Conservation (phyloP, 64 coral and sea anemone genomes). For the Pachyseris speciosa region DNA sequence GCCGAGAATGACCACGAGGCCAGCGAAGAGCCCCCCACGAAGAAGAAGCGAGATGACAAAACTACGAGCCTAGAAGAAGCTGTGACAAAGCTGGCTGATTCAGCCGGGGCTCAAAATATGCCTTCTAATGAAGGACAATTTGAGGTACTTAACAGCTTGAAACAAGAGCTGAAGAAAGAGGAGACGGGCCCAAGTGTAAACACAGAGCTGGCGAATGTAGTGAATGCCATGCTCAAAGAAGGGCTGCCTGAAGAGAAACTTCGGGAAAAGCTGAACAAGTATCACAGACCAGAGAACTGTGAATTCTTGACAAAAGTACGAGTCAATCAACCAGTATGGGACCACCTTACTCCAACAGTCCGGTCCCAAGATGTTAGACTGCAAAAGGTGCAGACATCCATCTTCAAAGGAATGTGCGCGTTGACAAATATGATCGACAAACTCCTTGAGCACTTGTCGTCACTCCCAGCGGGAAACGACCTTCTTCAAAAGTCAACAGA, state of each 20-base stretch:
- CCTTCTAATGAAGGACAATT: slow-evolving; percentile 39
- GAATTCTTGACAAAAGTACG: slow-evolving; percentile 13
- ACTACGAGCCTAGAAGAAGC: slow-evolving; percentile 23
- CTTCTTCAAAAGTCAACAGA: slow-evolving; percentile 27
- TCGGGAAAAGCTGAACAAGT: slow-evolving; percentile 13
- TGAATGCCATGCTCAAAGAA: slow-evolving; percentile 30
- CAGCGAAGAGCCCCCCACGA: slow-evolving; percentile 16
- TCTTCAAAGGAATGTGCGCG: slow-evolving; percentile 54
- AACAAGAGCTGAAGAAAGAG: slow-evolving; percentile 54
- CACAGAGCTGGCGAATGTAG: slow-evolving; percentile 37
- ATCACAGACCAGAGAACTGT: not conserved
- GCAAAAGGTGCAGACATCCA: slow-evolving; percentile 32
- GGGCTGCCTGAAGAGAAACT: slow-evolving; percentile 36
- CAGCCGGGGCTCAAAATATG: not conserved
- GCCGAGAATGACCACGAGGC: not conserved
- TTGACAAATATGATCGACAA: slow-evolving; percentile 28
- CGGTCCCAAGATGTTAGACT: slow-evolving; percentile 47
- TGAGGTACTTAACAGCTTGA: slow-evolving; percentile 57
- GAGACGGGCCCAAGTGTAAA: slow-evolving; percentile 43
- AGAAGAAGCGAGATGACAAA: not conserved
- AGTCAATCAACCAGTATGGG: slow-evolving; percentile 42
- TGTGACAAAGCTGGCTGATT: slow-evolving; percentile 30
- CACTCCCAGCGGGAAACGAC: slow-evolving; percentile 36
- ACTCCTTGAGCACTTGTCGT: not conserved
- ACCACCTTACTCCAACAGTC: not conserved